phyloP scores from a whole-genome alignment of 2,113 vertebrate genomes.

The Coturnix japonica region DNA sequence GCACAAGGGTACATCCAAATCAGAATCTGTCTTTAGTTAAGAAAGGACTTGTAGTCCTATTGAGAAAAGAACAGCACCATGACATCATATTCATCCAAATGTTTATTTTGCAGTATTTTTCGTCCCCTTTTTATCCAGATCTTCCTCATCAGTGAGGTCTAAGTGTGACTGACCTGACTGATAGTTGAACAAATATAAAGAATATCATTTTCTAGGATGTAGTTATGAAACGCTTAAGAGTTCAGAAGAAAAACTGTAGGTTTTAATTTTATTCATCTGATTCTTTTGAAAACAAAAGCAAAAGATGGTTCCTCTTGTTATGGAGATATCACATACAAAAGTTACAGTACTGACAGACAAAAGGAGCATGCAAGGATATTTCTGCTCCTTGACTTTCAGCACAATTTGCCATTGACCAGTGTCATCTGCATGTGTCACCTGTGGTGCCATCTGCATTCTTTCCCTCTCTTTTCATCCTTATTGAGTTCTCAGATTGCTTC shows the following conservation, averaged over 20 bases:
- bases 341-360: not conserved
- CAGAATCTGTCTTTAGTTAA: not conserved
- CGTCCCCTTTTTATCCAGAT: not conserved
- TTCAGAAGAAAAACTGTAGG: not conserved
- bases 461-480: not conserved
- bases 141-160: not conserved
- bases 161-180: not conserved
- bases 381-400: not conserved
- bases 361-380: accelerated
- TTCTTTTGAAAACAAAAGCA: not conserved
- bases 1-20: not conserved
- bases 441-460: not conserved
- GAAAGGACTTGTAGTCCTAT: not conserved
- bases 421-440: not conserved
- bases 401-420: not conserved
- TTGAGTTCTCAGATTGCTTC: not conserved
- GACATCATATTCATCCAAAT: not conserved
- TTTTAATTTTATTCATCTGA: not conserved
- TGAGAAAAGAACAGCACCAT: not conserved
- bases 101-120: not conserved
- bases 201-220: not conserved
- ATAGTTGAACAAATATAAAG: not conserved
- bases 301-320: not conserved
- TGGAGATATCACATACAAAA: not conserved
- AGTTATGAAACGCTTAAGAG: not conserved